Conservation (phyloP, 1,140 invertebrate genomes). For the Planococcus citri region DNA sequence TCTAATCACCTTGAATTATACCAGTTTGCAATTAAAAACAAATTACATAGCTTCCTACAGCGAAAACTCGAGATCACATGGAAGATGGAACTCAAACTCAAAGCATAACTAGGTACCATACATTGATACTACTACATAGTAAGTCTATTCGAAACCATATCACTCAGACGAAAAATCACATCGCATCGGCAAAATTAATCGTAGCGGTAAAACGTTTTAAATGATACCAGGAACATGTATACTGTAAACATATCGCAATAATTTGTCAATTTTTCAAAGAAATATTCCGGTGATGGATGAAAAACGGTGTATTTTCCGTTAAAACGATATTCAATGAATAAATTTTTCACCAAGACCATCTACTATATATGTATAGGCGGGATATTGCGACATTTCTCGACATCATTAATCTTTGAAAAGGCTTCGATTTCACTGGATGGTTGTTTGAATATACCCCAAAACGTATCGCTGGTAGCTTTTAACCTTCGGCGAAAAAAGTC, state of each 20-base stretch:
- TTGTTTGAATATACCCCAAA: constrained; percentile 7
- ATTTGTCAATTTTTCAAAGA: constrained; percentile 12
- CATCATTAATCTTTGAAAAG: constrained; percentile 12
- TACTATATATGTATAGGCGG: neutral
- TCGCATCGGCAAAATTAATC: no score
- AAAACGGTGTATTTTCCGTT: neutral
- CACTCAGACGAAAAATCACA: no score
- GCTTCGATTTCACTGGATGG: neutral
- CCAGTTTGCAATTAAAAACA: no score
- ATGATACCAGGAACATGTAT: neutral
- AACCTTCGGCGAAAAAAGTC: constrained; percentile 2
- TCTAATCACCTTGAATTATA: no score
- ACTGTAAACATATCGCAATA: neutral
- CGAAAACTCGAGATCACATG: no score
- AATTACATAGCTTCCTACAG: no score
- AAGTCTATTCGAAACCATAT: no score
- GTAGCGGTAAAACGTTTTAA: no score
- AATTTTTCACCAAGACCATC: neutral
- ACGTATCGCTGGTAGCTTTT: neutral
- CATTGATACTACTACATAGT: no score
- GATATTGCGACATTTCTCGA: constrained; percentile 16
- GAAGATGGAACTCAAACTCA: no score
- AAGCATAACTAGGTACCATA: no score
- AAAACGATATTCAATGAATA: constrained; percentile 13
- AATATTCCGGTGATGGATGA: neutral